Evolutionary conservation across 2,888 invertebrate species (phyloP).

Genomic region (Drosophila neotestacea): DNA sequence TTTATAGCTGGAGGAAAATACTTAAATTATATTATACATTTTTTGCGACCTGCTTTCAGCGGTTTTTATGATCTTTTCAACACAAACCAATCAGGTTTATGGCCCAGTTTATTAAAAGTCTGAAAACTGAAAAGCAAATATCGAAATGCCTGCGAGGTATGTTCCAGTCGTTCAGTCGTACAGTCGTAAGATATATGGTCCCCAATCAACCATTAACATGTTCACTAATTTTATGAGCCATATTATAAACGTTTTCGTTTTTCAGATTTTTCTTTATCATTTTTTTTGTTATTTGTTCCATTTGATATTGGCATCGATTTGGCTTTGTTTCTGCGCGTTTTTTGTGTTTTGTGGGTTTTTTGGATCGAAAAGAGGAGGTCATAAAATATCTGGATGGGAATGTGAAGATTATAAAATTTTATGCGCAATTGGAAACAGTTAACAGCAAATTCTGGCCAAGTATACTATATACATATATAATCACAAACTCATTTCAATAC

Average conservation of each 20-base stretch:
- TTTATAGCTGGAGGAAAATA: constrained; percentile 5
- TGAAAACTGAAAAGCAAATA: constrained; percentile 44
- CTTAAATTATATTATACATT: constrained; percentile 6
- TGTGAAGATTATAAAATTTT: constrained; percentile 75
- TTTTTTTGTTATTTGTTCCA: constrained; percentile 13
- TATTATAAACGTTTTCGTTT: constrained; percentile 66
- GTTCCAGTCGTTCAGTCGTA: constrained; percentile 26
- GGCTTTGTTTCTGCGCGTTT: constrained; percentile 53
- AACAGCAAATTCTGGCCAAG: constrained; percentile 71
- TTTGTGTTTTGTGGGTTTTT: constrained; percentile 17
- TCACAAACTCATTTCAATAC: constrained; percentile 76
- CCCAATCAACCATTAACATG: constrained; percentile 82
- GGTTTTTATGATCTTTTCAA: constrained; percentile 69
- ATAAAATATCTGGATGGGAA: constrained; percentile 47
- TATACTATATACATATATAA: constrained; percentile 30
- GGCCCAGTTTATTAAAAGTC: constrained; percentile 55
- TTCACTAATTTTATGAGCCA: constrained; percentile 79
- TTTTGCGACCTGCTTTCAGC: constrained; percentile 10
- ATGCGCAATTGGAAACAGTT: constrained; percentile 79
- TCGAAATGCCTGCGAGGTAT: constrained; percentile 35
- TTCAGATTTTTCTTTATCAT: constrained; percentile 22
- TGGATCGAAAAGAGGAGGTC: constrained; percentile 18
- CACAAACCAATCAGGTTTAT: constrained; percentile 74
- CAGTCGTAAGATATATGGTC: constrained; percentile 60
- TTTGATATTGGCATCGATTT: constrained; percentile 51